phyloP scores from a whole-genome alignment of 2,797 vertebrate species.

The Nannoperca obscura region DNA sequence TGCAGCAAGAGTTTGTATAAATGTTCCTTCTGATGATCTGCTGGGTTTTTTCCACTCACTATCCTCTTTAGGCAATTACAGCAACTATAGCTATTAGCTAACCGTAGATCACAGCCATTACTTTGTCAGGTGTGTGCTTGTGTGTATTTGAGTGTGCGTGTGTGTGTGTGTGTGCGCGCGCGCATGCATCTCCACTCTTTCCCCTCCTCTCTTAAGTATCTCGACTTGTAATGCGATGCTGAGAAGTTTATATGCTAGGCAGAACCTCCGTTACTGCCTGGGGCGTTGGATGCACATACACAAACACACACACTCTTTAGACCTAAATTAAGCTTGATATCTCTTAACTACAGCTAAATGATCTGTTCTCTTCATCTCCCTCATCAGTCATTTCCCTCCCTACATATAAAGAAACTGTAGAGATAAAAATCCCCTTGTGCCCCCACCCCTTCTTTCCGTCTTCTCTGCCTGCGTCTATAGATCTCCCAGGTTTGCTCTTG shows the following conservation, averaged over 20 bases:
- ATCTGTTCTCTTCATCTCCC: constrained; percentile 55
- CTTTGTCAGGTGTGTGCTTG: constrained; percentile 28
- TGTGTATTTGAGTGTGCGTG: constrained; percentile 10
- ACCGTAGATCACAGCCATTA: constrained; percentile 47
- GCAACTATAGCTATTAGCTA: constrained; percentile 28
- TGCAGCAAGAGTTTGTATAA: background rate
- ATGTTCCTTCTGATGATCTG: constrained; percentile 10
- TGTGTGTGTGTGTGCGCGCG: background rate
- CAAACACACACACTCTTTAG: constrained; percentile 29
- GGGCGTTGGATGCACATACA: constrained; percentile 25
- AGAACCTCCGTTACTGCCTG: constrained; percentile 51
- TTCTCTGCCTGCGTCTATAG: constrained; percentile 22
- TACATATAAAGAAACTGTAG: constrained; percentile 30
- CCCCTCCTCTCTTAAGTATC: constrained; percentile 11
- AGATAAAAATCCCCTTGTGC: constrained; percentile 18
- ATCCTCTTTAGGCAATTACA: constrained; percentile 48
- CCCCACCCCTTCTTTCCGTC: background rate
- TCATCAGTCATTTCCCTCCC: constrained; percentile 38
- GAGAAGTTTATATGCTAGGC: constrained; percentile 59
- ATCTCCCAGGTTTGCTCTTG: constrained; percentile 29
- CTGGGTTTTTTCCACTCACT: constrained; percentile 22
- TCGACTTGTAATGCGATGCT: constrained; percentile 52
- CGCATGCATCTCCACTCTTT: background rate
- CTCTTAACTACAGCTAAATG: constrained; percentile 61
- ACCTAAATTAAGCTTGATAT: constrained; percentile 68